Percentiles rank a stretch among this genome's conserved stretches.
These are phyloP conservation scores for Felis catus DNA, from an alignment of 2,113 vertebrate species.

Conservation along the genomic window F.catus_Fca126_mat1.0 CM031424.1:52255001-52255500, in stretches of 20 bases:
- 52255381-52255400: background rate
- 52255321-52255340: background rate
- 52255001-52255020: background rate
- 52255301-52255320: background rate
- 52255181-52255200: background rate
- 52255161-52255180: background rate
- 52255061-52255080: background rate
- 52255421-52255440: background rate
- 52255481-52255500: background rate
- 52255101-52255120: background rate
- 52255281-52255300: background rate
- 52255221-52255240: background rate
- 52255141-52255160: background rate
- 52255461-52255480: background rate
- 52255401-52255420: background rate
- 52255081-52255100: background rate
- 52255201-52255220: background rate
- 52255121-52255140: background rate
- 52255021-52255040: background rate
- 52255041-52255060: conserved; percentile 30
- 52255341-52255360: background rate
- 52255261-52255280: background rate
- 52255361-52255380: background rate
- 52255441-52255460: background rate
- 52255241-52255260: background rate